Evolutionary conservation across 2,113 vertebrate species (phyloP).

Genomic region (Picathartes gymnocephalus): DNA sequence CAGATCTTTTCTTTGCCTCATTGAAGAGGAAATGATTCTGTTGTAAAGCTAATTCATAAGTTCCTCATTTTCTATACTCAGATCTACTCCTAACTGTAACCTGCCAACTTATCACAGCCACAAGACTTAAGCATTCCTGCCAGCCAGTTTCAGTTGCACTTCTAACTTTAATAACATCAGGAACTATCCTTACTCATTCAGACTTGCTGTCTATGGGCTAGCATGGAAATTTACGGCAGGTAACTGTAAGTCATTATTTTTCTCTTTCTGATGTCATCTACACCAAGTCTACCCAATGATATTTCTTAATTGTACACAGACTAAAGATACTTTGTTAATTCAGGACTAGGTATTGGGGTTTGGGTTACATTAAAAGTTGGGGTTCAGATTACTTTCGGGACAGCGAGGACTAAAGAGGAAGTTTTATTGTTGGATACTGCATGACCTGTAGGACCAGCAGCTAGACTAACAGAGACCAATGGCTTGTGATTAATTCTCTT

Average conservation of each 20-base stretch:
- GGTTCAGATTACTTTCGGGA: not conserved
- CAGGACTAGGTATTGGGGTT: not conserved
- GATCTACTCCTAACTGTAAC: not conserved
- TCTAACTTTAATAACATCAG: not conserved
- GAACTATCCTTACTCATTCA: not conserved
- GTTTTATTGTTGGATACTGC: not conserved
- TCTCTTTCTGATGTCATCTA: not conserved
- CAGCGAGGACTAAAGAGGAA: not conserved
- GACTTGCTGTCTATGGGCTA: not conserved
- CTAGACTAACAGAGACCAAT: slow-evolving; percentile 7
- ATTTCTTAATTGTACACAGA: not conserved
- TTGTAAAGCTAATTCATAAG: not conserved
- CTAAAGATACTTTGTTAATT: not conserved
- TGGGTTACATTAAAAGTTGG: not conserved
- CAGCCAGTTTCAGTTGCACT: slow-evolving; percentile 1
- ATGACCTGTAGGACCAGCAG: not conserved
- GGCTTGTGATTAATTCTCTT: slow-evolving; percentile 33
- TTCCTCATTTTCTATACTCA: not conserved
- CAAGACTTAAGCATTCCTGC: not conserved
- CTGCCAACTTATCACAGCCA: not conserved
- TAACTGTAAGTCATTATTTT: not conserved
- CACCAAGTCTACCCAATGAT: not conserved
- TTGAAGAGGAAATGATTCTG: not conserved
- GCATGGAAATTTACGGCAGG: not conserved
- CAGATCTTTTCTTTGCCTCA: not conserved